phyloP scores from a whole-genome alignment of 2,797 vertebrate species.

The Syndactyla subalaris region DNA sequence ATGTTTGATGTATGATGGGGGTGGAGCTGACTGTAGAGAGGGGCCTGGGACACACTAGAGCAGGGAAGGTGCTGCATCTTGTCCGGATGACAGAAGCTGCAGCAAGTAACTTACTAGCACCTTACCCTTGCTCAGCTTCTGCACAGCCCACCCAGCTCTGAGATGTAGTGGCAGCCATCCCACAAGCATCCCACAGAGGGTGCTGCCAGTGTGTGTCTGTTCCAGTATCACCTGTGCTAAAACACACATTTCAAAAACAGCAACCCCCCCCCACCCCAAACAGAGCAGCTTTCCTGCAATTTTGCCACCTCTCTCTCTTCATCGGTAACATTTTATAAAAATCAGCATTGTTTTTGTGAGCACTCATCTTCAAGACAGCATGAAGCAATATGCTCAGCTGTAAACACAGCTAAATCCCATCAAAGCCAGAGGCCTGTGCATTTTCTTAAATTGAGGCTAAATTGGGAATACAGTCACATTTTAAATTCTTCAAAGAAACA shows the following conservation, averaged over 20 bases:
- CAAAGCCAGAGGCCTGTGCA: background rate
- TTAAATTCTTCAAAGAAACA: background rate
- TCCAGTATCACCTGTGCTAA: background rate
- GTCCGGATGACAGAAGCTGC: background rate
- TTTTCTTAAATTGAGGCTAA: background rate
- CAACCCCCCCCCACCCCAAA: accelerated
- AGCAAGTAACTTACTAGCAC: background rate
- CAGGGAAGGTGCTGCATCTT: background rate
- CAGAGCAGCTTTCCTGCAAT: background rate
- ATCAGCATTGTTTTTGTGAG: background rate
- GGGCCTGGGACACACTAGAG: accelerated
- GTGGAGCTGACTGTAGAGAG: background rate
- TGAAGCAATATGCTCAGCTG: background rate
- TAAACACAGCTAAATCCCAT: background rate
- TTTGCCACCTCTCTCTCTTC: background rate
- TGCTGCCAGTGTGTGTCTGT: background rate
- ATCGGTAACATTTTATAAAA: background rate
- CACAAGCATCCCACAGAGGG: background rate
- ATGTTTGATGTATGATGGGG: background rate
- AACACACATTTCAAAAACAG: background rate
- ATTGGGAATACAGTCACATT: background rate
- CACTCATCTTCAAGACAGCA: background rate
- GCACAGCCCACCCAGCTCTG: background rate
- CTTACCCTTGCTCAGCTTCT: accelerated
- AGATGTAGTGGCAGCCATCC: background rate